Evolutionary conservation across 2,888 invertebrate genomes (phyloP), one percentile per base, ranked within the genome.

Genomic region (Lordiphosa fenestrarum): DNA sequence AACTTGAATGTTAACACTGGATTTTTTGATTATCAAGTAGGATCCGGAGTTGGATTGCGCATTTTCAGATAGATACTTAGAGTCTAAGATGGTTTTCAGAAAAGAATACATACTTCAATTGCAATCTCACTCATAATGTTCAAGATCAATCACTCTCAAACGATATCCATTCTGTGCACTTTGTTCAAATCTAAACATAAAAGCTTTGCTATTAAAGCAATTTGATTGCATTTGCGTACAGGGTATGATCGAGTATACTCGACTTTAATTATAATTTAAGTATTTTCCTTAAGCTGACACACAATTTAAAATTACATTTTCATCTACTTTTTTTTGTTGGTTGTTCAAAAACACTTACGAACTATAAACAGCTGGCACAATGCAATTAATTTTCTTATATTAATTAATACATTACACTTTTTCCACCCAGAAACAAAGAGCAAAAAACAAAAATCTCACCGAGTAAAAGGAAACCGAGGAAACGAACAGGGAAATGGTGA

Each of bases 341-440:
- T 33, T 50, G 36, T 19, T 39, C 7, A n/a, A 25, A 40, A 52
- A 46, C 39, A 47, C 63, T 56, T 51, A 56, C 33, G 50, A 37
- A 46, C 64, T 46, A 37, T 41, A 44, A 37, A 37, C 59, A 59
- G 49, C 59, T 59, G 59, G 49, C 59, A 38, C 44, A 61, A 62
- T 59, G 40, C 53, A 61, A 65, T 62, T 56, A 59, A 63, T 62
- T 49, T 61, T 56, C 52, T 57, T 54, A 39, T 66, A 71, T 69
- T 80, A 80, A 83, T 75, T 76, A 76, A 73, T 59, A 52, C 77
- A 47, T 49, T 49, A 23, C 48, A 42, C 52, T 53, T 52, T 36
- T 41, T 58, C 39, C 71, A 54, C 46, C 49, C 42, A 53, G 48
- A 42, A 66, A 55, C 52, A 21, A 60, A 51, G 50, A 42, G 35